Percentiles rank a stretch among this genome's conserved stretches.
Evolutionary conservation across 2,888 invertebrate species (phyloP).

Genomic region (Trachelus troglodyta): DNA sequence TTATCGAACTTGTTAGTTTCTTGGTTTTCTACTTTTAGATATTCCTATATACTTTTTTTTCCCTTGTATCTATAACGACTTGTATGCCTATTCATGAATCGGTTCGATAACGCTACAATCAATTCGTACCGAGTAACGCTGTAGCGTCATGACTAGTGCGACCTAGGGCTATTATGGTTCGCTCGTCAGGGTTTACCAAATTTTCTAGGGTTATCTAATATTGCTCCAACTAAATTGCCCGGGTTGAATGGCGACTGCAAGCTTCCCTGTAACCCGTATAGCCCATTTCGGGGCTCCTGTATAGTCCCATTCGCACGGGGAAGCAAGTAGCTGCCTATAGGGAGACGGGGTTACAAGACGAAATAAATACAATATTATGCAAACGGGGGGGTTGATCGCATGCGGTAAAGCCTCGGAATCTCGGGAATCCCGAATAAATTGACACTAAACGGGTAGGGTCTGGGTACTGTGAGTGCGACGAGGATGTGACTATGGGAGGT

Average conservation of each 20-base stretch:
- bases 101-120: neutral
- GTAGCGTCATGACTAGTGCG: neutral
- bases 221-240: conserved; percentile 57
- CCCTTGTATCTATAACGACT: neutral
- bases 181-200: neutral
- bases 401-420: conserved; percentile 64
- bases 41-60: neutral
- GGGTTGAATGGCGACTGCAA: conserved; percentile 48
- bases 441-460: conserved; percentile 63
- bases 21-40: conserved; percentile 11
- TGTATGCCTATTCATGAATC: neutral
- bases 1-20: conserved; percentile 41
- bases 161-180: neutral
- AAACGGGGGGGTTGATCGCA: conserved; percentile 64
- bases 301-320: conserved; percentile 44
- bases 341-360: conserved; percentile 58
- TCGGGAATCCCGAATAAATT: conserved; percentile 67
- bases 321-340: conserved; percentile 23
- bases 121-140: neutral
- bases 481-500: conserved; percentile 5
- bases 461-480: conserved; percentile 18
- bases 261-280: conserved; percentile 54
- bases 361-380: conserved; percentile 67
- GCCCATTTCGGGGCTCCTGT: conserved; percentile 47
- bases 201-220: conserved; percentile 43